These are phyloP conservation scores for Pandemis corylana DNA, from an alignment of 2,888 invertebrate genomes.

Conservation along the genomic window DNA sequence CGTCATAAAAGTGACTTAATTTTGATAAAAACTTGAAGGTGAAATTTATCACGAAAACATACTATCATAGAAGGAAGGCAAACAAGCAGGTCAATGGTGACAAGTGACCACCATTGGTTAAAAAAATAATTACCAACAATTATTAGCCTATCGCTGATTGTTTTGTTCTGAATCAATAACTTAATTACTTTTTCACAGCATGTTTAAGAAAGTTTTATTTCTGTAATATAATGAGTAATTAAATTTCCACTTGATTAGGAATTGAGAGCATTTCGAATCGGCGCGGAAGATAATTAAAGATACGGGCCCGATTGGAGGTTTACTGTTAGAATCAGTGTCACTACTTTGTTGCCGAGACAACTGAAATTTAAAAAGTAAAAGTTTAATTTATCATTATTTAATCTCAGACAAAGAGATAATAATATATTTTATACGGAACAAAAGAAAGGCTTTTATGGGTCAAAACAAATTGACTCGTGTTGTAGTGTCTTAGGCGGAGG, in stretches of 20 bases:
- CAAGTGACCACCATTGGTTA: too few relatives aligned
- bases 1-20: too few relatives aligned
- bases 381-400: conserved; percentile 5
- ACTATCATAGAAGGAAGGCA: too few relatives aligned
- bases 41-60: too few relatives aligned
- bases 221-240: conserved; percentile 45
- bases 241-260: conserved; percentile 48
- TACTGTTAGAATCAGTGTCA: conserved; percentile 42
- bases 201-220: conserved; percentile 1
- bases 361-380: conserved; percentile 15
- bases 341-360: background rate
- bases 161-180: background rate
- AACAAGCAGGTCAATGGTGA: too few relatives aligned
- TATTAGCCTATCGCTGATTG: background rate
- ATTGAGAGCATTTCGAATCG: conserved; percentile 52
- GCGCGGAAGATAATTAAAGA: conserved; percentile 52
- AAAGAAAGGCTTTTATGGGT: too few relatives aligned
- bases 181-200: conserved; percentile 6
- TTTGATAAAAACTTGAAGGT: too few relatives aligned
- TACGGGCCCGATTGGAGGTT: conserved; percentile 43
- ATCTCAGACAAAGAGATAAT: background rate
- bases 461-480: too few relatives aligned
- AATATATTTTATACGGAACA: too few relatives aligned
- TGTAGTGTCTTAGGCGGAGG: too few relatives aligned
- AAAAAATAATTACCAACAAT: too few relatives aligned